A percentile compares a stretch with the other conserved stretches of the same genome.
These are phyloP conservation scores for Seriola aureovittata DNA, from an alignment of 2,113 vertebrate genomes.

Conservation along the genomic window DNA sequence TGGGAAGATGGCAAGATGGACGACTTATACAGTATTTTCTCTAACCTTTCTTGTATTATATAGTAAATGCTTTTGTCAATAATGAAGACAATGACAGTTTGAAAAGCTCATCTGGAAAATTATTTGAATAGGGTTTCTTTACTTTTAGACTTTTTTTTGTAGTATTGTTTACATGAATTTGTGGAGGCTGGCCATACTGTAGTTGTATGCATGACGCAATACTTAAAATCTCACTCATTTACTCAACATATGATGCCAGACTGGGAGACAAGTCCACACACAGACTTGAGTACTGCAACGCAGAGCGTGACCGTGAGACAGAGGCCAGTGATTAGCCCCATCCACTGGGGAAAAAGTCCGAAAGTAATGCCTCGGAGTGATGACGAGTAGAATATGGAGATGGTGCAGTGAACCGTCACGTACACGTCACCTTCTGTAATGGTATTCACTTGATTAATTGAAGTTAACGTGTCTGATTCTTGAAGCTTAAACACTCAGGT, in stretches of 20 bases:
- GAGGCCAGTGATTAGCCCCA: conserved; percentile 23
- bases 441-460: conserved; percentile 62
- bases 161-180: not conserved
- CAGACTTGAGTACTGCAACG: conserved; percentile 9
- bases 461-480: conserved; percentile 67
- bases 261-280: not conserved
- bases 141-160: not conserved
- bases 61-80: not conserved
- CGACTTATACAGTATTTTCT: not conserved
- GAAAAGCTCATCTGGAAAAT: not conserved
- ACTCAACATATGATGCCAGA: not conserved
- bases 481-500: conserved; percentile 57
- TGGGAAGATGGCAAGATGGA: not conserved
- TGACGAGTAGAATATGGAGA: conserved; percentile 56
- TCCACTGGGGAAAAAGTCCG: conserved; percentile 34
- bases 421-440: conserved; percentile 60
- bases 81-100: not conserved
- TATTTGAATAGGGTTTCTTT: not conserved
- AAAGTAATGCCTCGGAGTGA: conserved; percentile 38
- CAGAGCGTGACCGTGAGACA: conserved; percentile 6
- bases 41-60: not conserved
- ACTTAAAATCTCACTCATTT: not conserved
- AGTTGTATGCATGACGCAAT: not conserved
- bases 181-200: not conserved
- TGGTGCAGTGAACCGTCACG: conserved; percentile 51